Evolutionary conservation across 2,113 vertebrate genomes (phyloP).

Genomic region (Cariama cristata): DNA sequence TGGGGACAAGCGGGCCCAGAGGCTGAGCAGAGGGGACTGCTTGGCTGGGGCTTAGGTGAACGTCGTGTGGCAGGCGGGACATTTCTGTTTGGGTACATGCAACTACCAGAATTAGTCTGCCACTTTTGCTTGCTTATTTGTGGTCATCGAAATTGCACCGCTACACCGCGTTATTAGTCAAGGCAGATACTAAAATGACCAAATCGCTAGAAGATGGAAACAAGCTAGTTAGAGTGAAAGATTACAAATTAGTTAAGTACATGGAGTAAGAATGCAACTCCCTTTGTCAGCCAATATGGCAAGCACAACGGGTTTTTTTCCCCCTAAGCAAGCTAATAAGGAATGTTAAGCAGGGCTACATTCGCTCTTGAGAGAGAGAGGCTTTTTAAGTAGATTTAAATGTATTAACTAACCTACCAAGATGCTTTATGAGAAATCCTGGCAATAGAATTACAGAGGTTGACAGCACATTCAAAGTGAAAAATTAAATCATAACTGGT

Average conservation of each 20-base stretch:
- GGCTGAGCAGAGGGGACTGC: neutral
- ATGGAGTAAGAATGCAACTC: constrained; percentile 50
- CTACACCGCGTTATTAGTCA: constrained; percentile 16
- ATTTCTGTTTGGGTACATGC: neutral
- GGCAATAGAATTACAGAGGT: constrained; percentile 58
- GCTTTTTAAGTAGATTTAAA: constrained; percentile 67
- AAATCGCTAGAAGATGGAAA: constrained; percentile 26
- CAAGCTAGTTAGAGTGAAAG: constrained; percentile 48
- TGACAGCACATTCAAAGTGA: constrained; percentile 16
- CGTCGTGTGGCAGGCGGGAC: neutral
- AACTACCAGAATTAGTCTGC: constrained; percentile 32
- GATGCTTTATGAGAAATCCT: constrained; percentile 49
- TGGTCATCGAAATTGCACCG: constrained; percentile 1
- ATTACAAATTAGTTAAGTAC: constrained; percentile 15
- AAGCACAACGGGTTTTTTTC: neutral
- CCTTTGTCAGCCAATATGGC: constrained; percentile 39
- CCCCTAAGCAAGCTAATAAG: constrained; percentile 61
- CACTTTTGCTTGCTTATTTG: constrained; percentile 51
- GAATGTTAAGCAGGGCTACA: constrained; percentile 56
- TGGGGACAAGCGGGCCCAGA: neutral
- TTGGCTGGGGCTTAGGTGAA: neutral
- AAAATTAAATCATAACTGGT: constrained; percentile 35
- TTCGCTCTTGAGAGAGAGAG: constrained; percentile 53
- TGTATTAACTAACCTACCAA: constrained; percentile 64
- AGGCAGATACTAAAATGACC: constrained; percentile 15